phyloP scores from a whole-genome alignment of 1,140 invertebrate genomes.

The Drosophila lowei region DNA sequence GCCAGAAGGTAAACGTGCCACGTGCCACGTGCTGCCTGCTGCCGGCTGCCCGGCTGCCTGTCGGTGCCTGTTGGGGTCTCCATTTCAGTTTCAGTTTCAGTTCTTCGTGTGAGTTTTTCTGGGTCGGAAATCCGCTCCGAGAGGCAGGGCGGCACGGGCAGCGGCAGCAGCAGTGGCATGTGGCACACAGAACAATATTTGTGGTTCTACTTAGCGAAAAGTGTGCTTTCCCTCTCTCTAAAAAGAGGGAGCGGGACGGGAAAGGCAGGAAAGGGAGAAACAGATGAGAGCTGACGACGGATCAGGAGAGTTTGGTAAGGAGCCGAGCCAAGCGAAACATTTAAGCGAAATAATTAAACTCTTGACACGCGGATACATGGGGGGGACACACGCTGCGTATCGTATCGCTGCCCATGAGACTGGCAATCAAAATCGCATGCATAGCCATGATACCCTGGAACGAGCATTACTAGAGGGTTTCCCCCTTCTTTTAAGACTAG shows the following conservation, averaged over 20 bases:
- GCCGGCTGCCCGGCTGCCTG: conserved; percentile 2
- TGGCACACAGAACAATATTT: conserved; percentile 29
- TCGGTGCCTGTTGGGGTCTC: no score
- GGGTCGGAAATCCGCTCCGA: conserved; percentile 50
- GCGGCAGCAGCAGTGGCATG: neutral
- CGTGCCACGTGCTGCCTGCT: conserved; percentile 18
- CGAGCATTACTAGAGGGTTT: no score
- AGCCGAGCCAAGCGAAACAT: no score
- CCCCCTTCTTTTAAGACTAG: no score
- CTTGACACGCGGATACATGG: conserved; percentile 13
- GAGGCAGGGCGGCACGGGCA: conserved; percentile 19
- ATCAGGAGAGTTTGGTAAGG: neutral
- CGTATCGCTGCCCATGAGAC: conserved; percentile 15
- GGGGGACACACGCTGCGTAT: neutral
- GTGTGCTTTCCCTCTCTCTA: neutral
- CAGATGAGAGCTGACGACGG: neutral
- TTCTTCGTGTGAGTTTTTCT: conserved; percentile 10
- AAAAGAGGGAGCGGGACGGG: neutral
- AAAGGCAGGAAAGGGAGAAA: neutral
- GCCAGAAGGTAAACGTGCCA: conserved; percentile 48
- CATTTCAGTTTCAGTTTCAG: conserved; percentile 24
- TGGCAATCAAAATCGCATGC: conserved; percentile 22
- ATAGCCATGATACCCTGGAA: neutral
- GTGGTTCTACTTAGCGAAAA: conserved; percentile 16
- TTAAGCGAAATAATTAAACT: conserved; percentile 36